Evolutionary conservation across 2,113 vertebrate species (phyloP), one percentile per base, ranked within the genome.

Genomic region (Orcinus orca): DNA sequence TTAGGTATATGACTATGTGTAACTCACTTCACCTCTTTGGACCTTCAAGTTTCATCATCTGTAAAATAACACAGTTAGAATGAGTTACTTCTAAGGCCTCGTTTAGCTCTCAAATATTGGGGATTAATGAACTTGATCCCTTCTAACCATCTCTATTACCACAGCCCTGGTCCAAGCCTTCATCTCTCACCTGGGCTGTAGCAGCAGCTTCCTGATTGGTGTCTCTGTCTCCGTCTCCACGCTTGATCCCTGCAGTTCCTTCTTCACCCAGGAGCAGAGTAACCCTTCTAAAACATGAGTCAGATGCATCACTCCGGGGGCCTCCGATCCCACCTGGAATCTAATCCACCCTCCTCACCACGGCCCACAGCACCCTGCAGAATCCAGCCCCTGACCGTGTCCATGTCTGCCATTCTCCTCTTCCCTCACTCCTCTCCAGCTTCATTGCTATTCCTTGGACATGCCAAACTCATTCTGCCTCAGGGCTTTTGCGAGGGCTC

Each of bases 241-340:
- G 1, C 62, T 33, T 68, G 68, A n/a, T 11, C 36, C 3, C 13
- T 20, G 21, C 12, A 3, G 53, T 17, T n/a, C 3, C 0, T 8
- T 26, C 53, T 47, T 50, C 41, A 67, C 26, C 15, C 33, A 18
- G 26, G 25, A 71, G 68, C 23, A 81, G 53, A 29, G 25, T 21
- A 38, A 58, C 67, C 62, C 55, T 88, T 58, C 38, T 8, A 58
- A 33, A 26, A 62, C 38, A 1, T 10, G 4, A 55, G 26, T 58
- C 44, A 25, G 36, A 55, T 6, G 2, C 47, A 21, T 26, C 25
- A 12, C 36, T 50, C 36, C 18, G 15, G 53, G 3, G 36, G 26
- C 21, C 68, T 65, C n/a, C 12, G 3, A 2, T 71, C 36, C 25
- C 33, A 10, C 0, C 3, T 36, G 65, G 50, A 68, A 21, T 70